Percentiles rank a stretch among this genome's conserved stretches.
These are phyloP conservation scores for Olivierus martensii DNA, from an alignment of 1,140 invertebrate genomes.

Conservation along the genomic window DNA sequence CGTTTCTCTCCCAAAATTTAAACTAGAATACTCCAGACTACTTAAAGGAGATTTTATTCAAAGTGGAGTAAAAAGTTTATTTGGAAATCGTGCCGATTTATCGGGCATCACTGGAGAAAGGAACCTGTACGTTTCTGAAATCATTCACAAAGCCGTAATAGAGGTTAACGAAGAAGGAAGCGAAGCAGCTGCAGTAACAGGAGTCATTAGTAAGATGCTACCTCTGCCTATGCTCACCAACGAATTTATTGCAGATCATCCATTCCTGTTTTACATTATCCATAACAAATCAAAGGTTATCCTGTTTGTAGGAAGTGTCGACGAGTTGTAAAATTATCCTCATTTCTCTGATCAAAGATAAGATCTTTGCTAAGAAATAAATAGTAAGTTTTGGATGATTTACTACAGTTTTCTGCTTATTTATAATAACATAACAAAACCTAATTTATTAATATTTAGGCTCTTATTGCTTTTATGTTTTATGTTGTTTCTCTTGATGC, in stretches of 20 bases:
- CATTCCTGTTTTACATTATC: slow-evolving; percentile 21
- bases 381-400: too few species aligned
- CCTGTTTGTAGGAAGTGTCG: slow-evolving; percentile 15
- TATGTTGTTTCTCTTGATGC: too few species aligned
- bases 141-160: slow-evolving; percentile 39
- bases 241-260: slow-evolving; percentile 33
- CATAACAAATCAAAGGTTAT: slow-evolving; percentile 9
- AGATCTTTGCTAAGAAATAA: too few species aligned
- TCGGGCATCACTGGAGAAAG: slow-evolving; percentile 14
- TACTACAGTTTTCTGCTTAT: too few species aligned
- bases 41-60: slow-evolving; percentile 13
- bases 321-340: too few species aligned
- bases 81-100: slow-evolving; percentile 20
- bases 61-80: slow-evolving; percentile 22
- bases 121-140: slow-evolving; percentile 21
- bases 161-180: slow-evolving; percentile 56
- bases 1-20: slow-evolving; percentile 23
- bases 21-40: slow-evolving; percentile 16
- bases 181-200: slow-evolving; percentile 49
- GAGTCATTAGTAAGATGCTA: slow-evolving; percentile 22
- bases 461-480: too few species aligned
- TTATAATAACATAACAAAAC: too few species aligned
- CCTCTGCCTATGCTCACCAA: slow-evolving; percentile 25
- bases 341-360: too few species aligned
- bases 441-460: too few species aligned